Evolutionary conservation across 2,888 invertebrate species (phyloP).

Genomic region (Leucophenga montana): DNA sequence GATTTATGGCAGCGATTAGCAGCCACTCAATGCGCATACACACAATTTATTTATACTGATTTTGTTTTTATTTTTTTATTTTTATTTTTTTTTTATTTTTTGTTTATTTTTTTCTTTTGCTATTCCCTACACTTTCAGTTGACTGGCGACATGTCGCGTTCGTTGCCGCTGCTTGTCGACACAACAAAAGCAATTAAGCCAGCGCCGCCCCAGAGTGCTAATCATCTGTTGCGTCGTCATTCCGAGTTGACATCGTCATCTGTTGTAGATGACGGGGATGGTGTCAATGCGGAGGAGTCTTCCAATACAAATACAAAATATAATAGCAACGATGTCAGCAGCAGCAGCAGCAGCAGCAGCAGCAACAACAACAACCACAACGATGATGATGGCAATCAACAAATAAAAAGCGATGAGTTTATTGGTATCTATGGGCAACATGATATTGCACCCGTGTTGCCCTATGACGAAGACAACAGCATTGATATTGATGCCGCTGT

Average conservation of each 20-base stretch:
- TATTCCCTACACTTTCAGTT: conserved; percentile 51
- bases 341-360: too few relatives aligned
- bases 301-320: background rate
- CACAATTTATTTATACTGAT: conserved; percentile 1
- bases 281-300: too few relatives aligned
- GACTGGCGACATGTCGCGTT: conserved; percentile 70
- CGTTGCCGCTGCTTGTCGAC: conserved; percentile 70
- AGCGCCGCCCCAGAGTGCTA: background rate
- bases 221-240: conserved; percentile 21
- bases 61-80: background rate
- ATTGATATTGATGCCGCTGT: background rate
- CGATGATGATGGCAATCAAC: background rate
- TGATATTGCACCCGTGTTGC: conserved; percentile 7
- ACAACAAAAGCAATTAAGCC: conserved; percentile 45
- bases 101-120: background rate
- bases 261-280: background rate
- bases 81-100: background rate
- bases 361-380: background rate
- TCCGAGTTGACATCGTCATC: background rate
- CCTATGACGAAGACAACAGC: background rate
- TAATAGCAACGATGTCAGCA: background rate
- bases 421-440: background rate
- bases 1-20: background rate
- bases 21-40: background rate
- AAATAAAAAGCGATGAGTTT: background rate